phyloP scores from a whole-genome alignment of 2,113 vertebrate species.

The Bucco capensis region DNA sequence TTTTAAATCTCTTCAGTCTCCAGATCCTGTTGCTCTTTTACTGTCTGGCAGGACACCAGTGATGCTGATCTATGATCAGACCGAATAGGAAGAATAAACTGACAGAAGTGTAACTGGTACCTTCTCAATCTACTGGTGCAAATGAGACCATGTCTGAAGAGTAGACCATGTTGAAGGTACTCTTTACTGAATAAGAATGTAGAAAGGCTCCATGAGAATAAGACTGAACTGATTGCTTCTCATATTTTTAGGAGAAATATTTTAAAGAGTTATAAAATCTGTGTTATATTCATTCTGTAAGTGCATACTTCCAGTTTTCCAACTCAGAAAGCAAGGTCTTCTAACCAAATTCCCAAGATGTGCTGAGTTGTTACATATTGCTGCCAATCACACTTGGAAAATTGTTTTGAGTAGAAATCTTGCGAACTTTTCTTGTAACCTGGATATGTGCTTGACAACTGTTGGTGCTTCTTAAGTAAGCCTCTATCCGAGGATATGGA shows the following conservation, averaged over 20 bases:
- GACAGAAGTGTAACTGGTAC: background rate
- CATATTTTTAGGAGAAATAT: background rate
- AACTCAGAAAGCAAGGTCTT: background rate
- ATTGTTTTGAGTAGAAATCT: background rate
- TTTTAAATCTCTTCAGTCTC: background rate
- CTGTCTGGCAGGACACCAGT: background rate
- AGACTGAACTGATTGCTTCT: background rate
- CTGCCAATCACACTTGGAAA: background rate
- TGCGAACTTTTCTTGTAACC: background rate
- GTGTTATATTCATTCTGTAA: background rate
- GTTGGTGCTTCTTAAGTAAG: background rate
- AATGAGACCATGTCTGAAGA: background rate
- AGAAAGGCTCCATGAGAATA: background rate
- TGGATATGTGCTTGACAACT: background rate
- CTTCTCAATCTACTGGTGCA: background rate
- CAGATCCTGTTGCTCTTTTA: background rate
- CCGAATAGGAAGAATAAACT: background rate
- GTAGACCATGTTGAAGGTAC: background rate
- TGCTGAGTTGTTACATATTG: background rate
- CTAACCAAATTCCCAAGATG: background rate
- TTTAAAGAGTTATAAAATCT: background rate
- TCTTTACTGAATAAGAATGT: background rate
- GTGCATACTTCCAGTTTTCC: background rate
- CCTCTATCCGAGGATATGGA: accelerated
- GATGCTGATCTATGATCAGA: background rate